Evolutionary conservation across 2,888 invertebrate genomes (phyloP).

Genomic region (Melieria crassipennis): DNA sequence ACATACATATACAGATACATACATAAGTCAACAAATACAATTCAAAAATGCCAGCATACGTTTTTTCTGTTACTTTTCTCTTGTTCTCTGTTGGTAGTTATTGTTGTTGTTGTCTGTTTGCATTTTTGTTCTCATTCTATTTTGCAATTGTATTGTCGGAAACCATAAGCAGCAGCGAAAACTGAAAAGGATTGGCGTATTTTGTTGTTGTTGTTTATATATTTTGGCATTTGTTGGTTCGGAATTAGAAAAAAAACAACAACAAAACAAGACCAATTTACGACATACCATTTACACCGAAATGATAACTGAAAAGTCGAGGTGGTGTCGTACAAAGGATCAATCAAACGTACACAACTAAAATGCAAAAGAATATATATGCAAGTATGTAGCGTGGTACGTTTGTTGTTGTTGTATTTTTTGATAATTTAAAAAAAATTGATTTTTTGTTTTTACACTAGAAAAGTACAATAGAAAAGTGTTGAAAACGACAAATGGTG

Average conservation of each 20-base stretch:
- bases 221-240: too few species aligned
- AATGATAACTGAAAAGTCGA: neutral
- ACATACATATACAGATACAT: conserved; percentile 24
- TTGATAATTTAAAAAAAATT: too few species aligned
- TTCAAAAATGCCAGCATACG: conserved; percentile 10
- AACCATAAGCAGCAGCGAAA: conserved; percentile 19
- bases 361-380: neutral
- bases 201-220: neutral
- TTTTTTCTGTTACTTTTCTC: neutral
- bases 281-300: neutral
- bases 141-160: neutral
- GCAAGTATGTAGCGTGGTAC: too few species aligned
- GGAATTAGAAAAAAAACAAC: neutral
- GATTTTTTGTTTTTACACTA: too few species aligned
- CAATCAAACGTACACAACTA: neutral
- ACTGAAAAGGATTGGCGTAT: conserved; percentile 15
- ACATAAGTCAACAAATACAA: conserved; percentile 26
- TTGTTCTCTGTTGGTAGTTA: neutral
- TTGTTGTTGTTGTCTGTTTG: neutral
- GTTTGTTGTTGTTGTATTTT: neutral
- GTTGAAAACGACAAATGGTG: too few species aligned
- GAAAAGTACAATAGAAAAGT: too few species aligned
- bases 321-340: neutral
- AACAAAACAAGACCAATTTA: too few species aligned
- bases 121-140: neutral